Conservation (phyloP, 92 coral and sea anemone genomes). For the Bergia sp. region DNA sequence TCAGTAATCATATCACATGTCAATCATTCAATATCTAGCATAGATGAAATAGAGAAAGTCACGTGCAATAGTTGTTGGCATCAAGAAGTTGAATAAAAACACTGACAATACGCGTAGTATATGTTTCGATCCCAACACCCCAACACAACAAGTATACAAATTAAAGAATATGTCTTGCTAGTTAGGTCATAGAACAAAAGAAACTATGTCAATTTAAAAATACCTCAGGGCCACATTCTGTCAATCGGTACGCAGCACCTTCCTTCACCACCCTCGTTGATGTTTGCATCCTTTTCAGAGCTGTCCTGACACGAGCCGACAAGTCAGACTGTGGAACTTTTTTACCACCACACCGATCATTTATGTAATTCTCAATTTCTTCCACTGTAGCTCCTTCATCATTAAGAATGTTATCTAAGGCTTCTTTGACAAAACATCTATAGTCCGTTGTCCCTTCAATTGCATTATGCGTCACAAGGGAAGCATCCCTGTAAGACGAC, state of each 20-base stretch:
- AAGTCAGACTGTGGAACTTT: constrained; percentile 61
- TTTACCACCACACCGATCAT: constrained; percentile 69
- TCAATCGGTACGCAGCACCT: constrained; percentile 71
- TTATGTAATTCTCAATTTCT: constrained; percentile 69
- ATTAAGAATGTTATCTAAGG: constrained; percentile 70
- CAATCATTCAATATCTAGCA: no score
- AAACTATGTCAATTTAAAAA: no score
- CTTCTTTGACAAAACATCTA: constrained; percentile 66
- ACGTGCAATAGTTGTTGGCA: no score
- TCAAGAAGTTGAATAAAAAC: no score
- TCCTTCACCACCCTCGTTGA: constrained; percentile 72
- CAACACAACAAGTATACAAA: no score
- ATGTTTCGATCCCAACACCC: no score
- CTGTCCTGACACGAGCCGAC: constrained; percentile 66
- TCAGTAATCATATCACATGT: no score
- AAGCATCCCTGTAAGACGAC: constrained; percentile 70
- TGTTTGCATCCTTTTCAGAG: constrained; percentile 69
- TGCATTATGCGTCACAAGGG: constrained; percentile 22
- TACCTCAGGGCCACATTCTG: constrained; percentile 69
- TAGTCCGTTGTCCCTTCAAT: constrained; percentile 45
- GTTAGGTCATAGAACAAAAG: no score
- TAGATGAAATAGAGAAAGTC: no score
- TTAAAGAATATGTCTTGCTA: no score
- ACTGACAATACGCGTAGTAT: no score
- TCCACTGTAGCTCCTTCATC: constrained; percentile 81